A percentile compares a stretch with the other conserved stretches of the same genome.
Conservation (phyloP, 2,888 invertebrate species). For the Erebia epiphron region DNA sequence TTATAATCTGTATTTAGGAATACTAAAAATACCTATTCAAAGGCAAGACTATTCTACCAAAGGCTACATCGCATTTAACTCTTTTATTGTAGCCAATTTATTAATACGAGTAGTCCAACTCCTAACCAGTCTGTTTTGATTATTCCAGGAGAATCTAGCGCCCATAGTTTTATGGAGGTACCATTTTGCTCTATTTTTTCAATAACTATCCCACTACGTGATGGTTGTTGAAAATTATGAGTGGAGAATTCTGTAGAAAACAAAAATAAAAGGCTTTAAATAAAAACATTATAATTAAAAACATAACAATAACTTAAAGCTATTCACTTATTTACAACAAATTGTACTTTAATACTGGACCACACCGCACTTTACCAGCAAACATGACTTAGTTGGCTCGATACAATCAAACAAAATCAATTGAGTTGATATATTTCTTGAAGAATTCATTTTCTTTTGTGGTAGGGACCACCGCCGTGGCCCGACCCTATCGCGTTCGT, state of each 20-base stretch:
- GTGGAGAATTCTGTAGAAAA: not conserved
- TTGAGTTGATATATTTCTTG: conserved; percentile 40
- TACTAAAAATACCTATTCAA: no score
- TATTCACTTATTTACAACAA: conserved; percentile 64
- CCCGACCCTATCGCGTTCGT: conserved; percentile 70
- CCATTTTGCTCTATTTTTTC: no score
- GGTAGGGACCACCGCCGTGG: conserved; percentile 77
- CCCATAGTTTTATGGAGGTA: no score
- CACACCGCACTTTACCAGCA: conserved; percentile 44
- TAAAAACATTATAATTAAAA: conserved; percentile 55
- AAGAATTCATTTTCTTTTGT: conserved; percentile 55
- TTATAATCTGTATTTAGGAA: no score
- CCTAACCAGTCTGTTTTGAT: no score
- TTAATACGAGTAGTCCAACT: no score
- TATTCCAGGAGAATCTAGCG: no score
- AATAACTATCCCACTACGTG: no score
- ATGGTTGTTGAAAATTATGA: not conserved
- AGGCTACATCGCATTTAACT: no score
- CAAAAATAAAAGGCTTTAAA: conserved; percentile 46
- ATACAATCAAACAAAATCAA: conserved; percentile 27
- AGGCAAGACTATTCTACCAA: no score
- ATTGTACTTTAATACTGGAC: conserved; percentile 51
- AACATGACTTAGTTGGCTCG: conserved; percentile 66
- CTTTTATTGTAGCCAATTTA: no score
- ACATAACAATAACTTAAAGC: conserved; percentile 68